Conservation (phyloP, 2,888 invertebrate genomes). For the Neocrepidodera transversa region DNA sequence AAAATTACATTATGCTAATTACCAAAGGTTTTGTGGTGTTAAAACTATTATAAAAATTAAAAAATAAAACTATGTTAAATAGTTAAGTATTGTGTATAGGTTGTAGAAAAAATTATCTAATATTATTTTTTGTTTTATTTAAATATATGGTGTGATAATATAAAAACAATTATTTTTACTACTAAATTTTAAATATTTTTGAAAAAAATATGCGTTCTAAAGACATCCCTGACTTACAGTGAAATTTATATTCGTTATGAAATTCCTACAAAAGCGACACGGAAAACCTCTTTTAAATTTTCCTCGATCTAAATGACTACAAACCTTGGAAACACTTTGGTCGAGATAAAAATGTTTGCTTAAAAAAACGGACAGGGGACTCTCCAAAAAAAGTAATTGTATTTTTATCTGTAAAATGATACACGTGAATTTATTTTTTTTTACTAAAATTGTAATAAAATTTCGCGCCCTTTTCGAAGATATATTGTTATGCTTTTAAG, state of each 20-base stretch:
- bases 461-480: background rate
- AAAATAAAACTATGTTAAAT: too few species aligned
- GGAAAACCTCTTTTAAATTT: slow-evolving; percentile 8
- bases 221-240: background rate
- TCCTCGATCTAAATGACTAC: slow-evolving; percentile 11
- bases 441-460: background rate
- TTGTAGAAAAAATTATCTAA: too few species aligned
- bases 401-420: slow-evolving; percentile 22
- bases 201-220: too few species aligned
- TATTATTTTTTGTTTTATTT: too few species aligned
- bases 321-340: background rate
- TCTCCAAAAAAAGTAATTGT: slow-evolving; percentile 27
- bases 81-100: too few species aligned
- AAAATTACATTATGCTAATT: too few species aligned
- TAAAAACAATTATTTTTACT: too few species aligned
- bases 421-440: slow-evolving; percentile 30
- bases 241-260: slow-evolving; percentile 4
- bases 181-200: too few species aligned
- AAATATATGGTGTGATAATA: too few species aligned
- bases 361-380: slow-evolving; percentile 27
- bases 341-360: slow-evolving; percentile 23
- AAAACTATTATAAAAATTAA: too few species aligned
- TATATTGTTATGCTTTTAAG: slow-evolving; percentile 6
- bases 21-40: too few species aligned
- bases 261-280: slow-evolving; percentile 6